These are phyloP conservation scores for Sternarchorhynchus goeldii DNA, from an alignment of 2,797 vertebrate genomes.

Conservation along the genomic window DNA sequence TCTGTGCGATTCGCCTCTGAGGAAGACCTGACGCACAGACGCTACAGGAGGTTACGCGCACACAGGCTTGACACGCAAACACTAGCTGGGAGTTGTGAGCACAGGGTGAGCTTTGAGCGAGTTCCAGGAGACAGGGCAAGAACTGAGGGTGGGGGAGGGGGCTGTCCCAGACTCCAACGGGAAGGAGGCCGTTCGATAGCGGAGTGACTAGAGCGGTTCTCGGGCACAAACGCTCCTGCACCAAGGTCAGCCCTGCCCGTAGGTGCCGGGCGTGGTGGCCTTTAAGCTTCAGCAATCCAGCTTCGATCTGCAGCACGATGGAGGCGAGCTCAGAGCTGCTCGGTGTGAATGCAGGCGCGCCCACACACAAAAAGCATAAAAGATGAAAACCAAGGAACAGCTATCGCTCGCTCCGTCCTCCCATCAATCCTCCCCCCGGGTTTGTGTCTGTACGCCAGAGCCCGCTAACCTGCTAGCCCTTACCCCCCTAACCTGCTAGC, in stretches of 20 bases:
- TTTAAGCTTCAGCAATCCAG: too few species aligned
- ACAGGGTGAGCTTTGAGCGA: constrained; percentile 30
- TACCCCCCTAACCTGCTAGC: too few species aligned
- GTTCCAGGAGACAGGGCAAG: constrained; percentile 16
- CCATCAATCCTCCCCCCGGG: too few species aligned
- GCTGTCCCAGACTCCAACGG: constrained; percentile 12
- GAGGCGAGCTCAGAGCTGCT: too few species aligned
- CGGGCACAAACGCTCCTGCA: neutral
- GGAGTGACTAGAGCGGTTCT: constrained; percentile 28
- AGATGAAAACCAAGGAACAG: too few species aligned
- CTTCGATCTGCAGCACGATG: too few species aligned
- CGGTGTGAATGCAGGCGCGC: too few species aligned
- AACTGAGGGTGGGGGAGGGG: neutral
- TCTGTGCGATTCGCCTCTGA: constrained; percentile 34
- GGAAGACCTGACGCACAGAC: constrained; percentile 40
- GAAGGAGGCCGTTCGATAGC: constrained; percentile 33
- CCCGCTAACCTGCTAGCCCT: too few species aligned
- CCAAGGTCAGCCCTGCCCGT: neutral
- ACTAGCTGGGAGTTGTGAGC: neutral
- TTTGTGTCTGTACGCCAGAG: too few species aligned
- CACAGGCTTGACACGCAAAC: constrained; percentile 25
- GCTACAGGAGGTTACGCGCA: constrained; percentile 19
- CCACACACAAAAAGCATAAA: too few species aligned
- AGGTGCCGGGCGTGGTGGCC: too few species aligned
- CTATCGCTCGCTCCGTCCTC: too few species aligned